A percentile compares a stretch with the other conserved stretches of the same genome.
Conservation (phyloP, 2,113 vertebrate species). For the Anoura caudifer region DNA sequence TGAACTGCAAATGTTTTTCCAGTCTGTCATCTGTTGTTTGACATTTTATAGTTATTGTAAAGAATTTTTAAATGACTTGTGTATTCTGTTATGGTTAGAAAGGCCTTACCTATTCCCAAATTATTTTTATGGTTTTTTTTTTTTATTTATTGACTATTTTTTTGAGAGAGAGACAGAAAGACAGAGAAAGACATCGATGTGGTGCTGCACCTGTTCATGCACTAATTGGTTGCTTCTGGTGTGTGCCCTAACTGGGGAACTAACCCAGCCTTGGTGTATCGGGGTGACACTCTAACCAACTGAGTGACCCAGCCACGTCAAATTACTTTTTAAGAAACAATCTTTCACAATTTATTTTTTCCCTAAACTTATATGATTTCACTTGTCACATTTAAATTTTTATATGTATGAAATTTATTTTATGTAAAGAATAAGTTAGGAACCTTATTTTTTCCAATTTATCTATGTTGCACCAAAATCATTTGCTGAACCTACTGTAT, state of each 20-base stretch:
- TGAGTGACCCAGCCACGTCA: no score
- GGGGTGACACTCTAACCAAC: no score
- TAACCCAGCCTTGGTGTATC: no score
- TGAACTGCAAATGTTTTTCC: neutral
- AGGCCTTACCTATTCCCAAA: neutral
- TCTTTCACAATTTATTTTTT: neutral
- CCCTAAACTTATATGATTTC: neutral
- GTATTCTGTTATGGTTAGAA: slow-evolving; percentile 11
- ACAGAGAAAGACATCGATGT: no score
- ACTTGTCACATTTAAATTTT: neutral
- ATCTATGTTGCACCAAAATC: neutral
- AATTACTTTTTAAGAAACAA: neutral
- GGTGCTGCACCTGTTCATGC: no score
- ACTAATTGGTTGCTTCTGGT: no score
- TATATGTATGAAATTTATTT: neutral
- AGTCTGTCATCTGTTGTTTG: slow-evolving; percentile 1
- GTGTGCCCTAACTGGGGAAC: no score
- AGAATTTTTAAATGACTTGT: slow-evolving; percentile 8
- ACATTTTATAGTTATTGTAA: slow-evolving; percentile 15
- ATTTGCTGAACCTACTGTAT: neutral
- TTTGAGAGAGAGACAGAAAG: no score
- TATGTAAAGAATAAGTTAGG: neutral
- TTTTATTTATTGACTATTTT: no score
- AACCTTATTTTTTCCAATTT: neutral
- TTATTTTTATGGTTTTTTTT: neutral